These are phyloP conservation scores for Caenorhabditis sp. DNA, from an alignment of 2,888 invertebrate species.

Conservation along the genomic window DNA sequence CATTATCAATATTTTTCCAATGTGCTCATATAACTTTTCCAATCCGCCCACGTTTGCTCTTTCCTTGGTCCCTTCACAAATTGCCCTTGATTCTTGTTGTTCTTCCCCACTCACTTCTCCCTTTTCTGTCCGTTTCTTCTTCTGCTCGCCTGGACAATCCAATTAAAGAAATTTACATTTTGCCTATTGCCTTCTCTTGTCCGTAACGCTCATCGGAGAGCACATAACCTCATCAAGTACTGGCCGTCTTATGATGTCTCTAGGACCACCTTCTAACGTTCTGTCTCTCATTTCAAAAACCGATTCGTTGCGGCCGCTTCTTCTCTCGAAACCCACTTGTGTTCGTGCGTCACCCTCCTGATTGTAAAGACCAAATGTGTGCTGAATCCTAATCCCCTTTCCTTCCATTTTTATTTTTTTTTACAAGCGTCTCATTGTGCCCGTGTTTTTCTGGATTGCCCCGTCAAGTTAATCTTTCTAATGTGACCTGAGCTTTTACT, in stretches of 20 bases:
- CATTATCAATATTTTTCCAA: no score
- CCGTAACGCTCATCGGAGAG: conserved; percentile 7
- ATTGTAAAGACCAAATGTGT: conserved; percentile 8
- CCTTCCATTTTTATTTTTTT: no score
- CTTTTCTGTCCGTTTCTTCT: conserved; percentile 1
- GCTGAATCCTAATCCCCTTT: no score
- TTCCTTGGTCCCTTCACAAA: no score
- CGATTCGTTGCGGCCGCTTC: conserved; percentile 4
- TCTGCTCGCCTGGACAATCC: conserved; percentile 48
- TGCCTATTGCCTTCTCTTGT: conserved; percentile 36
- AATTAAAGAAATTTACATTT: conserved; percentile 50
- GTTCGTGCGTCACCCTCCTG: background rate
- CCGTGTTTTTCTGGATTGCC: conserved; percentile 5
- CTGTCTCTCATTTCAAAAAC: background rate
- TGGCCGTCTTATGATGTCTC: no score
- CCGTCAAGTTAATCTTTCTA: conserved; percentile 27
- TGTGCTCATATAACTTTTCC: no score
- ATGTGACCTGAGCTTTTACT: conserved; percentile 16
- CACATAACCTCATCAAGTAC: conserved; percentile 53
- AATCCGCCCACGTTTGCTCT: no score
- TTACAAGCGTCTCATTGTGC: background rate
- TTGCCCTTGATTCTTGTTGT: conserved; percentile 1
- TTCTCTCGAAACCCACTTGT: background rate
- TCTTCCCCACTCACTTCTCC: background rate
- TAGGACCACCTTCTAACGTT: conserved; percentile 14